Evolutionary conservation across 2,113 vertebrate genomes (phyloP).

Genomic region (Phyllopteryx taeniolatus): DNA sequence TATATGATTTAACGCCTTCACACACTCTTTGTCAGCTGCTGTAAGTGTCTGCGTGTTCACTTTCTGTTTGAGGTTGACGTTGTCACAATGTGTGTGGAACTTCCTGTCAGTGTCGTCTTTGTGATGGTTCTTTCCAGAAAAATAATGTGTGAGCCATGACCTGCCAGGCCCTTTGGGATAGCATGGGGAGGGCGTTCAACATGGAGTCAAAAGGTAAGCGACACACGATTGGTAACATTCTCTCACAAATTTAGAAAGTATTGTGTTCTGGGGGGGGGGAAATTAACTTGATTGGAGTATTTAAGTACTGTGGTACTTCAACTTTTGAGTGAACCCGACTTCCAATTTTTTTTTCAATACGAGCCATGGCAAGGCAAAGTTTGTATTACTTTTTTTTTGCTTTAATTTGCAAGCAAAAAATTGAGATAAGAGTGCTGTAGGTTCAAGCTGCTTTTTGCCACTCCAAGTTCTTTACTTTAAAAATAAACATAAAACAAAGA

Average conservation of each 20-base stretch:
- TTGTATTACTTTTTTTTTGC: no score
- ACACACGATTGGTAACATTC: neutral
- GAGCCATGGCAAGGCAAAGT: no score
- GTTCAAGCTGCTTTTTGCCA: no score
- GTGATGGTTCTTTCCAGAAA: constrained; percentile 24
- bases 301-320: neutral
- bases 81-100: neutral
- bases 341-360: no score
- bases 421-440: no score
- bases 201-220: constrained; percentile 66
- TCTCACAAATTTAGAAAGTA: neutral
- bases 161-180: constrained; percentile 52
- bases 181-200: constrained; percentile 22
- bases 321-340: no score
- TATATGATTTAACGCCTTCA: neutral
- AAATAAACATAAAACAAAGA: no score
- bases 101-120: constrained; percentile 13
- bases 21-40: neutral
- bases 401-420: no score
- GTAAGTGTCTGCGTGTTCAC: neutral
- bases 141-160: constrained; percentile 51
- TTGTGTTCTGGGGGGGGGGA: neutral
- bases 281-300: neutral
- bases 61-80: neutral
- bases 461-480: no score